Percentiles rank a stretch among this genome's conserved stretches.
Evolutionary conservation across 2,797 vertebrate genomes (phyloP).

Genomic region (Forpus xanthops): DNA sequence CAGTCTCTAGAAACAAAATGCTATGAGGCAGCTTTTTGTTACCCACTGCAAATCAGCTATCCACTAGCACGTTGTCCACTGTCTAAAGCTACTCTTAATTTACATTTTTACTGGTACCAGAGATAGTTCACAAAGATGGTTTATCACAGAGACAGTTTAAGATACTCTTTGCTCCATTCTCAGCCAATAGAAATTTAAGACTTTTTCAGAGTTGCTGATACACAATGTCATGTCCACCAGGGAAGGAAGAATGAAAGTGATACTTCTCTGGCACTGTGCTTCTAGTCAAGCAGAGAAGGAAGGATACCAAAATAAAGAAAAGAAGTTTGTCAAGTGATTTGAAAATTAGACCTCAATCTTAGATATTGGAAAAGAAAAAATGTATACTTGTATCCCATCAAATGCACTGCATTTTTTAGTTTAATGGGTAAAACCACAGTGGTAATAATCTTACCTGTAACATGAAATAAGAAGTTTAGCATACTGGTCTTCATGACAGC

Average conservation of each 20-base stretch:
- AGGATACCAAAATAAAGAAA: background rate
- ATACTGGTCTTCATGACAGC: background rate
- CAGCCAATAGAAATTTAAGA: background rate
- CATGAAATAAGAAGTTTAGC: background rate
- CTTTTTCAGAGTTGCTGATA: background rate
- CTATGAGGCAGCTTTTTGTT: background rate
- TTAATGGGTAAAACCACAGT: background rate
- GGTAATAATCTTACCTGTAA: background rate
- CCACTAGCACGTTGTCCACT: background rate
- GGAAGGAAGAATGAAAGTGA: background rate
- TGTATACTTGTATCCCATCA: background rate
- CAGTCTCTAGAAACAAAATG: background rate
- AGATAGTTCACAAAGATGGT: background rate
- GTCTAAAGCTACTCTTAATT: background rate
- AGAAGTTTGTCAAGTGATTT: background rate
- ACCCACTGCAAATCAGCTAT: background rate
- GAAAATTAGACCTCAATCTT: background rate
- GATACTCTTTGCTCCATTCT: background rate
- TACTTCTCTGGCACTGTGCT: background rate
- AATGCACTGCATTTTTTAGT: background rate
- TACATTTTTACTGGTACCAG: background rate
- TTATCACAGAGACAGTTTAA: background rate
- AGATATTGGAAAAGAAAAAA: background rate
- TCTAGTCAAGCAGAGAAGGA: background rate
- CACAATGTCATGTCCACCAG: background rate